These are phyloP conservation scores for Silurus meridionalis DNA, from an alignment of 2,113 vertebrate genomes.

Conservation along the genomic window DNA sequence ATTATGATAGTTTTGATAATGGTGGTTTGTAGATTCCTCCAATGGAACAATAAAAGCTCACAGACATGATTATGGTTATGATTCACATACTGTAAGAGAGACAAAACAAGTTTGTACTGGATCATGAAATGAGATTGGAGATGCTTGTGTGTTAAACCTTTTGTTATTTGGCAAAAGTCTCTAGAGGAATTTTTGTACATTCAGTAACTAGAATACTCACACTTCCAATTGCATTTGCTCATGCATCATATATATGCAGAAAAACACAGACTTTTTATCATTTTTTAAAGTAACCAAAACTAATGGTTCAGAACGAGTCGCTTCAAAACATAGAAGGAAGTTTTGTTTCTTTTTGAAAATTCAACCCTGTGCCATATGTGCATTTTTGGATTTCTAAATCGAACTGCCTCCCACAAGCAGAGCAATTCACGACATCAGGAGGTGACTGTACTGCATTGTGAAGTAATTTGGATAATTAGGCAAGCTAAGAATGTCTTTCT, in stretches of 20 bases:
- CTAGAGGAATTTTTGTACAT: too few species aligned
- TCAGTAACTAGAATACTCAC: background rate
- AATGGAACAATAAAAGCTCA: background rate
- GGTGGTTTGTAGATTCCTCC: background rate
- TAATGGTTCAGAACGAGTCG: background rate
- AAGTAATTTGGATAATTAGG: background rate
- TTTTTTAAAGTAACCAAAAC: background rate
- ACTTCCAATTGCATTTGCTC: background rate
- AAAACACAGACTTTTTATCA: background rate
- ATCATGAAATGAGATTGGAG: background rate
- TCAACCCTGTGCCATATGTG: background rate
- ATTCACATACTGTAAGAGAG: background rate
- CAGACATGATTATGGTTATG: background rate
- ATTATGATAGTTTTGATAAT: background rate
- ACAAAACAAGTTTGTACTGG: background rate
- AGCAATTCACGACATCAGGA: background rate
- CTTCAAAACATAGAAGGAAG: background rate
- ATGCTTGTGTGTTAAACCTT: too few species aligned
- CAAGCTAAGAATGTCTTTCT: background rate
- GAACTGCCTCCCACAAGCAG: background rate
- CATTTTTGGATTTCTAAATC: background rate
- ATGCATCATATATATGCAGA: background rate
- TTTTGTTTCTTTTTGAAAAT: background rate
- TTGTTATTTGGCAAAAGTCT: too few species aligned
- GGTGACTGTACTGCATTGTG: background rate